phyloP scores from a whole-genome alignment of 2,888 invertebrate species.

The Limnephilus lunatus region DNA sequence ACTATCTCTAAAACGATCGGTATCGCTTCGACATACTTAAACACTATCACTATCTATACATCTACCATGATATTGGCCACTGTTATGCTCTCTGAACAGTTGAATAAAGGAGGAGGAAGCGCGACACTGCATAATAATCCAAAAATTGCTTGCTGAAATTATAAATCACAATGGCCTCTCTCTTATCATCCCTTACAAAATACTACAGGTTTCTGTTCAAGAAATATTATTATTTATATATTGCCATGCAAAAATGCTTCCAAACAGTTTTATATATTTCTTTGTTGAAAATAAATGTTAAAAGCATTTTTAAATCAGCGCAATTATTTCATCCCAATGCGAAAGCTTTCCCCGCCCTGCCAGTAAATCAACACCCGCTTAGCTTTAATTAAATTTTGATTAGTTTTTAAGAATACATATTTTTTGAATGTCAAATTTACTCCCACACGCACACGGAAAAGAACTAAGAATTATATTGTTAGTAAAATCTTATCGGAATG shows the following conservation, averaged over 20 bases:
- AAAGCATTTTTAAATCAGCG: not conserved
- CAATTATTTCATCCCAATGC: not conserved
- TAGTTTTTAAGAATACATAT: not conserved
- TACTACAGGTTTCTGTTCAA: no score
- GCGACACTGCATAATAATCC: no score
- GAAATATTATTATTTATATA: not conserved
- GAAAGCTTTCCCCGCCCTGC: not conserved
- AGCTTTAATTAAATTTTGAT: not conserved
- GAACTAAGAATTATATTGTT: not conserved
- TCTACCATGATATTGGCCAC: no score
- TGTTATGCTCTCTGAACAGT: no score
- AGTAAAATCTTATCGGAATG: not conserved
- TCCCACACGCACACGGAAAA: not conserved
- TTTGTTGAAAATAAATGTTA: not conserved
- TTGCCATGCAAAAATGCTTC: not conserved
- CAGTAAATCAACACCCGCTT: not conserved
- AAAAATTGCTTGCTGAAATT: no score
- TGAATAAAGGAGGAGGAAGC: no score
- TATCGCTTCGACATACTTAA: no score
- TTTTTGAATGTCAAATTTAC: not conserved
- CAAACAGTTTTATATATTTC: not conserved
- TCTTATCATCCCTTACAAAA: no score
- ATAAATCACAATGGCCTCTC: no score
- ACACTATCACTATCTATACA: no score
- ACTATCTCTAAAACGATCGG: no score